Evolutionary conservation across 1,140 invertebrate genomes (phyloP).

Genomic region (Kradibia gibbosae): DNA sequence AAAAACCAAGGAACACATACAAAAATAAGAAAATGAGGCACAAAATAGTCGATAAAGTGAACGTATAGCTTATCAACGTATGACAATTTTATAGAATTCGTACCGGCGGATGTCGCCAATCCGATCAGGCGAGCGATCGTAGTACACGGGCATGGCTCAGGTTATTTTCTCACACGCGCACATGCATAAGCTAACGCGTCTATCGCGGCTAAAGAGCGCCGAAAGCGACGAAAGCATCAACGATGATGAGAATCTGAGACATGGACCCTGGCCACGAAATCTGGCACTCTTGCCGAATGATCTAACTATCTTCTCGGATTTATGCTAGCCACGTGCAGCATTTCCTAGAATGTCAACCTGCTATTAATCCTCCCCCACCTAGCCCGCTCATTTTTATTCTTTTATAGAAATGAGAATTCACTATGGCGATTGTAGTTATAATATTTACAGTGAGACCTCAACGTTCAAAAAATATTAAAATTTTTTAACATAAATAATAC

Average conservation of each 20-base stretch:
- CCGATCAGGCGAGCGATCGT: slow-evolving; percentile 58
- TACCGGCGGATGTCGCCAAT: slow-evolving; percentile 61
- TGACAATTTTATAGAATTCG: background rate
- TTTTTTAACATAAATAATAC: too few relatives aligned
- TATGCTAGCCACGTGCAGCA: background rate
- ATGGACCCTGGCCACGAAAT: slow-evolving; percentile 12
- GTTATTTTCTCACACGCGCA: background rate
- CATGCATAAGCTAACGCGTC: too few relatives aligned
- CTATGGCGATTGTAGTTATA: too few relatives aligned
- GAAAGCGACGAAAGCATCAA: background rate
- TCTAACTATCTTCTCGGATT: slow-evolving; percentile 1
- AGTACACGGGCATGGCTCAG: slow-evolving; percentile 53
- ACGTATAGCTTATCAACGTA: background rate
- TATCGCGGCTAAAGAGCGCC: background rate
- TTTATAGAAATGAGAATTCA: background rate
- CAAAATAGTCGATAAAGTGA: background rate
- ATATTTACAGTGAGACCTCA: too few relatives aligned
- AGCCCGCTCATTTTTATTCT: background rate
- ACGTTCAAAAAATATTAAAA: too few relatives aligned
- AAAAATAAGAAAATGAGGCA: background rate
- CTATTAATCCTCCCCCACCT: background rate
- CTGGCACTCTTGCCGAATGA: slow-evolving; percentile 20
- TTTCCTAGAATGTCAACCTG: background rate
- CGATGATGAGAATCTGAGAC: background rate
- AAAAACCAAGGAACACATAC: background rate